Conservation (phyloP, 2,113 vertebrate genomes). For the Acanthisitta chloris region DNA sequence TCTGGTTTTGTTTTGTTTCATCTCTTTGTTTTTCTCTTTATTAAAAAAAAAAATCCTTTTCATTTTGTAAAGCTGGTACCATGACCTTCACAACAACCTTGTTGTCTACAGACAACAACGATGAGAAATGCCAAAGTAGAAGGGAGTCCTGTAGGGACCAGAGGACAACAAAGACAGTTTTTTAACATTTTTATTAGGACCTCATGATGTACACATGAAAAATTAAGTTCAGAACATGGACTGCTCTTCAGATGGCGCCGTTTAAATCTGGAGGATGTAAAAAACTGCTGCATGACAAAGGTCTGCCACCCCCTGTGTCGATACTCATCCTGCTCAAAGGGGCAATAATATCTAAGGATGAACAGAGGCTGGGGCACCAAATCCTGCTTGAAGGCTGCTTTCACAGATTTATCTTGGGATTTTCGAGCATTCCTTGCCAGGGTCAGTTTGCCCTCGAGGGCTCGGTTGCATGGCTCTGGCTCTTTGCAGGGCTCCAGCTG, state of each 20-base stretch:
- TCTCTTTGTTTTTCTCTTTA: background rate
- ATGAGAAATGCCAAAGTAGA: background rate
- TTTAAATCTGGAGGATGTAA: conserved; percentile 35
- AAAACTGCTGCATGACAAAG: conserved; percentile 38
- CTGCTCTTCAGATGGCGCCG: conserved; percentile 33
- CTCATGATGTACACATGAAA: conserved; percentile 59
- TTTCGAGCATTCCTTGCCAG: background rate
- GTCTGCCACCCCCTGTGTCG: background rate
- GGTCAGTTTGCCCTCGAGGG: background rate
- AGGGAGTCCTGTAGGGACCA: background rate
- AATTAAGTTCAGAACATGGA: conserved; percentile 59
- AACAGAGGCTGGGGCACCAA: background rate
- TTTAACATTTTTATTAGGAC: conserved; percentile 53
- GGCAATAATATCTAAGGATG: background rate
- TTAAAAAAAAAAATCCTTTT: background rate
- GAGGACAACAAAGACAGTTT: conserved; percentile 27
- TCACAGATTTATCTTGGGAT: background rate
- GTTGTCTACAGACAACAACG: background rate
- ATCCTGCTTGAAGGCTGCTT: background rate
- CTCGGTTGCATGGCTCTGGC: background rate
- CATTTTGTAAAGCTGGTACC: background rate
- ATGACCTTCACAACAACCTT: conserved; percentile 21
- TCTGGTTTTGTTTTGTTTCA: background rate
- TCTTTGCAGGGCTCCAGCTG: background rate
- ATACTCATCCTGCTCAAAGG: conserved; percentile 6